phyloP scores from a whole-genome alignment of 1,140 invertebrate genomes.

The Conus ventricosus region DNA sequence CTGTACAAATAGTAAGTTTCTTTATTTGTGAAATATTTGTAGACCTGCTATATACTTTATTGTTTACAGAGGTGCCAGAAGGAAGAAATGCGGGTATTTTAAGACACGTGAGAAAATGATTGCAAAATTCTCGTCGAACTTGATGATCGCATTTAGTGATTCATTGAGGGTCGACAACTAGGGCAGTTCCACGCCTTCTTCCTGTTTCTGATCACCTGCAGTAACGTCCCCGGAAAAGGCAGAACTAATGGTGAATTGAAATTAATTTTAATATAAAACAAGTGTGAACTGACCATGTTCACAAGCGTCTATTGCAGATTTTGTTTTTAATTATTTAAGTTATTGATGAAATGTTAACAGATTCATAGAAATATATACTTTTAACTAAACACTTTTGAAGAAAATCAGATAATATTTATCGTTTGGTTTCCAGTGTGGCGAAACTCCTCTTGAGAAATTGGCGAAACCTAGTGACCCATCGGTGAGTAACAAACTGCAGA shows the following conservation, averaged over 20 bases:
- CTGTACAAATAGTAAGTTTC: no score
- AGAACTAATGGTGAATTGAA: conserved; percentile 4
- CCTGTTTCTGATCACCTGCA: neutral
- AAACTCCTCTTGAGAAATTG: neutral
- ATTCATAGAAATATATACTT: no score
- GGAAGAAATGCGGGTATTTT: no score
- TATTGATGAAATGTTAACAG: neutral
- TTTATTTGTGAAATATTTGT: no score
- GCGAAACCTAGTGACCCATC: neutral
- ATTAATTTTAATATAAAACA: neutral
- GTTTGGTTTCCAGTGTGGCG: neutral
- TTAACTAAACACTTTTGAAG: neutral
- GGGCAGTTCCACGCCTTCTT: neutral
- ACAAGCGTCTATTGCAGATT: neutral
- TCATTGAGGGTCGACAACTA: neutral
- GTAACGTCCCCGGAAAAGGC: neutral
- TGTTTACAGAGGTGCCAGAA: no score
- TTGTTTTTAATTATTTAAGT: neutral
- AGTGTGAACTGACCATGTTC: neutral
- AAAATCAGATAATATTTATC: neutral
- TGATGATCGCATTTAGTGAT: no score
- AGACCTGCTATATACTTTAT: no score
- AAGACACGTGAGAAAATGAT: no score
- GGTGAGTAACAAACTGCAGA: neutral
- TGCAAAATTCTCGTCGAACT: no score